A percentile compares a stretch with the other conserved stretches of the same genome.
Evolutionary conservation across 2,797 vertebrate species (phyloP).

Genomic region (Gallinago nigripennis): DNA sequence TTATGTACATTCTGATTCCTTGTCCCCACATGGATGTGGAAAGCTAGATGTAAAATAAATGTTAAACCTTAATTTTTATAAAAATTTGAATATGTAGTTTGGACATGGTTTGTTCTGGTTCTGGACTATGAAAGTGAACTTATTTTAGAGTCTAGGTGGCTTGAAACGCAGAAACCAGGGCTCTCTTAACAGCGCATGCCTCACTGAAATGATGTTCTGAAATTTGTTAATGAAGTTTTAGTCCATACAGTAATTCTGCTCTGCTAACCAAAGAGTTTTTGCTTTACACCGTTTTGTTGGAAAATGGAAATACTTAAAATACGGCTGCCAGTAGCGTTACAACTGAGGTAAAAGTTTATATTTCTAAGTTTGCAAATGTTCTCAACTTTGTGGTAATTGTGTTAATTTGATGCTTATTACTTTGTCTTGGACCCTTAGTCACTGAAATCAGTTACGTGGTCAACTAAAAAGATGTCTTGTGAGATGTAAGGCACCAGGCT

Average conservation of each 20-base stretch:
- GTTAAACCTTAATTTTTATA: conserved; percentile 82
- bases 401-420: neutral
- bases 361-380: neutral
- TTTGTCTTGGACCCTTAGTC: neutral
- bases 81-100: conserved; percentile 75
- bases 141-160: conserved; percentile 40
- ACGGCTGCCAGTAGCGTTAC: neutral
- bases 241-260: neutral
- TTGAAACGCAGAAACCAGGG: conserved; percentile 13
- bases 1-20: conserved; percentile 75
- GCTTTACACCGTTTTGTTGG: neutral
- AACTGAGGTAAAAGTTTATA: neutral
- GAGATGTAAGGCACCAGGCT: neutral
- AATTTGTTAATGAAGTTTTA: neutral
- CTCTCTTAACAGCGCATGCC: neutral
- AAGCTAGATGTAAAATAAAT: conserved; percentile 83
- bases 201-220: neutral
- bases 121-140: conserved; percentile 47
- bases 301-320: neutral
- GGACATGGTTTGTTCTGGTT: conserved; percentile 76
- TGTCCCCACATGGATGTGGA: conserved; percentile 76
- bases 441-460: neutral
- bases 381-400: neutral
- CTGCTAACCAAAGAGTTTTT: neutral
- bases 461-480: neutral